Evolutionary conservation across 92 coral and sea anemone species (phyloP), one percentile per base, ranked within the genome.

Genomic region (Nematostella vectensis): DNA sequence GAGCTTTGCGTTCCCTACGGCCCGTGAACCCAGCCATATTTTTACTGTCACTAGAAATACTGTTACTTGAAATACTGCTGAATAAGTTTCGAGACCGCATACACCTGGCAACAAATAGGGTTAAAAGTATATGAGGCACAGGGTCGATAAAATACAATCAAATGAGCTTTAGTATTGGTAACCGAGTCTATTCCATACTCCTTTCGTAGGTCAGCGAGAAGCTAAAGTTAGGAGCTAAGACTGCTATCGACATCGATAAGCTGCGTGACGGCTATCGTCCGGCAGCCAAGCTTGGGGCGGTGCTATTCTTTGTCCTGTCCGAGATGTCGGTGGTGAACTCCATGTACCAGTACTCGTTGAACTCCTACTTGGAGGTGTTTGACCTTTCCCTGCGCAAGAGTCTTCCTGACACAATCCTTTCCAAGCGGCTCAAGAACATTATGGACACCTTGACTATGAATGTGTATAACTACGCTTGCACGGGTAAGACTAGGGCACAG

Each of bases 211-310:
- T 91, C 19, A 75, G 79, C 31, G 98, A 91, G 69, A 91, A 91
- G 54, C 80, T 91, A n/a, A 91, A 91, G 55, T 88, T 91, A 26
- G 98, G 98, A 28, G 98, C 98, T 45, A 91, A 91, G 51, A 91
- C 98, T 36, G 98, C 98, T 8, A 74, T 91, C 25, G 98, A 91
- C 62, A 91, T 91, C 11, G 98, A 91, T 85, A 91, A 91, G 52
- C 98, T 91, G 38, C 98, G 98, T 59, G 98, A 91, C 55, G 98
- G 98, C 28, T 91, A 91, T 76, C 69, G 98, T 27, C 98, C 98
- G 6, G 98, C 98, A 38, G 98, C 98, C 17, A 91, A 91, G 65
- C 85, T 91, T 1, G 98, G 98, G 16, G 98, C 98, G 2, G 98
- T 91, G 24, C 65, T 91, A 68, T 91, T 93, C 88, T 93, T 93